These are phyloP conservation scores for Bagarius yarrelli DNA, from an alignment of 2,113 vertebrate genomes.

Conservation along the genomic window DNA sequence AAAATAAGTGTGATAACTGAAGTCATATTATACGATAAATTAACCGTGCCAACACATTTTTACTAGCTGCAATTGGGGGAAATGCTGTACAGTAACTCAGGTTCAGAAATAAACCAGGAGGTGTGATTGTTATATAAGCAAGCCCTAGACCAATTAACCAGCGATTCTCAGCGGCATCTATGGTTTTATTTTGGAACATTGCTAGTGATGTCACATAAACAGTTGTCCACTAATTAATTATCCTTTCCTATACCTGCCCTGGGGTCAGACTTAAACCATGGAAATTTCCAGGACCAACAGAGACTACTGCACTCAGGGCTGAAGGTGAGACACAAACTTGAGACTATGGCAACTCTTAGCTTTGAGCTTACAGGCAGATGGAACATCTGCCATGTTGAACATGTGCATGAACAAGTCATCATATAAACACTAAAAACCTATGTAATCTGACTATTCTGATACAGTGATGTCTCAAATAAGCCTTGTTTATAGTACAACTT, in stretches of 20 bases:
- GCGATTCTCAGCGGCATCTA: background rate
- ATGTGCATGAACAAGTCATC: background rate
- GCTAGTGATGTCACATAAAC: background rate
- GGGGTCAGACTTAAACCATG: background rate
- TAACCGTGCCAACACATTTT: background rate
- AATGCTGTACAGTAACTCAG: no score
- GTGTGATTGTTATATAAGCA: background rate
- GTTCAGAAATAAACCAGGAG: background rate
- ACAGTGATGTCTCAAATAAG: background rate
- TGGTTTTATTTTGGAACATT: constrained; percentile 18
- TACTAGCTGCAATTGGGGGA: background rate
- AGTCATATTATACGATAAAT: background rate
- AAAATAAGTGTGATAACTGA: background rate
- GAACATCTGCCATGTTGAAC: background rate
- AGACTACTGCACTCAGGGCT: background rate
- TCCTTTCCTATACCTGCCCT: background rate
- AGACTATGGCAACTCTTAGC: background rate
- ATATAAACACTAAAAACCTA: background rate
- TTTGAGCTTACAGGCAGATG: background rate
- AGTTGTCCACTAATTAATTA: constrained; percentile 17
- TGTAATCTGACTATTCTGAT: background rate
- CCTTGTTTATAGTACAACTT: background rate
- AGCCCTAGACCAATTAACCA: background rate
- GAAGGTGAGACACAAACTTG: background rate
- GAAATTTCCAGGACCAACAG: constrained; percentile 1